These are phyloP conservation scores for Alouatta palliata DNA, from an alignment of 2,113 vertebrate genomes.

Conservation along the genomic window DNA sequence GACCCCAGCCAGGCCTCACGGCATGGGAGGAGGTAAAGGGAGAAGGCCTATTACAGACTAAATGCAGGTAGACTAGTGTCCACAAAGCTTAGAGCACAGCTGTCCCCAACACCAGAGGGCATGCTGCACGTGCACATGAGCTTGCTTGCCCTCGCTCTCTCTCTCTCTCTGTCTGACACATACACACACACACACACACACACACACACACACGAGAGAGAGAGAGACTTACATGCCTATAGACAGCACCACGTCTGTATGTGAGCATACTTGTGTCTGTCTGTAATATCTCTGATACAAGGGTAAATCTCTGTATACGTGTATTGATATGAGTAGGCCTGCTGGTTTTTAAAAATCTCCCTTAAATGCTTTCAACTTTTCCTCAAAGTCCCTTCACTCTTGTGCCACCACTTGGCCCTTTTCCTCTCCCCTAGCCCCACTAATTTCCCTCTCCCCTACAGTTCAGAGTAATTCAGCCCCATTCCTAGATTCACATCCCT, in stretches of 20 bases:
- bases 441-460: not conserved
- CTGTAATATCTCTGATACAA: not conserved
- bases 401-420: not conserved
- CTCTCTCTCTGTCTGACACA: not conserved
- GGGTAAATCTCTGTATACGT: not conserved
- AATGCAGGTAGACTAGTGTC: too few relatives aligned
- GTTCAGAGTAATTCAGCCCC: not conserved
- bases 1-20: not conserved
- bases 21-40: not conserved
- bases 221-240: not conserved
- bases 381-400: not conserved
- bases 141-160: too few relatives aligned
- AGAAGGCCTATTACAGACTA: not conserved
- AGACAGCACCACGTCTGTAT: not conserved
- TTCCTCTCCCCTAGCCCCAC: not conserved
- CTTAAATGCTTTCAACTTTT: not conserved
- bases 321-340: not conserved
- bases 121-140: not conserved
- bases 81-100: not conserved
- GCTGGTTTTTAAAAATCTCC: not conserved
- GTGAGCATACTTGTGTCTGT: not conserved
- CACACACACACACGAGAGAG: too few relatives aligned
- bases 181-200: not conserved
- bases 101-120: not conserved
- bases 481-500: not conserved